phyloP scores from a whole-genome alignment of 2,113 vertebrate genomes.

The Lasiurus cinereus region DNA sequence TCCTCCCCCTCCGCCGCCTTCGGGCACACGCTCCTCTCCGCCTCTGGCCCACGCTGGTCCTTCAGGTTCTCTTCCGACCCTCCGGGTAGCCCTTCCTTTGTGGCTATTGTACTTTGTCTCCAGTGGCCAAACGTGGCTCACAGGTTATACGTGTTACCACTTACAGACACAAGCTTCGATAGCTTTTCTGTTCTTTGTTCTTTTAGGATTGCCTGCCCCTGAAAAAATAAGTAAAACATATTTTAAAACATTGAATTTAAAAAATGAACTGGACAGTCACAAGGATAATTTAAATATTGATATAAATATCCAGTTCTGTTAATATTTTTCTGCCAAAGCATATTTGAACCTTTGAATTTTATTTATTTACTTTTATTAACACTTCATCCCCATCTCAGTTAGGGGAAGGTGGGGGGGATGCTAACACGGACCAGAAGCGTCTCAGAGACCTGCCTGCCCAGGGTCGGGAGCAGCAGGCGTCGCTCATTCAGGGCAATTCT shows the following conservation, averaged over 20 bases:
- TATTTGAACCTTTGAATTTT: not conserved
- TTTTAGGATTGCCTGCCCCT: not conserved
- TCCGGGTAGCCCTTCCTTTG: not conserved
- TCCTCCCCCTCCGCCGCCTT: not conserved
- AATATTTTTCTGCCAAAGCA: not conserved
- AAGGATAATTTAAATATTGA: not conserved
- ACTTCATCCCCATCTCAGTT: not conserved
- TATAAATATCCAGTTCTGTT: not conserved
- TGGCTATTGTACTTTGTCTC: not conserved
- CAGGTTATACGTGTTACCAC: rapidly evolving
- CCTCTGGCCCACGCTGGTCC: rapidly evolving
- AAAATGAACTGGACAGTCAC: not conserved
- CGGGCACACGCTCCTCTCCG: not conserved
- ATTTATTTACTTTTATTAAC: not conserved
- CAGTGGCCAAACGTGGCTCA: rapidly evolving
- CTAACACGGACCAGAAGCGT: too few relatives aligned
- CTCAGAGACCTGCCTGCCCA: rapidly evolving
- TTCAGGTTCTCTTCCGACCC: not conserved
- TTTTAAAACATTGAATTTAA: not conserved
- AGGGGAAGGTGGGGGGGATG: not conserved
- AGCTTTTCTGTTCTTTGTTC: not conserved
- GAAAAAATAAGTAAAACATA: not conserved
- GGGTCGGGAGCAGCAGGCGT: not conserved
- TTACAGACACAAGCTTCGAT: not conserved
- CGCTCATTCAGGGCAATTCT: not conserved